Percentiles rank a stretch among this genome's conserved stretches.
Evolutionary conservation across 2,113 vertebrate genomes (phyloP).

Genomic region (Xiphorhynchus elegans): DNA sequence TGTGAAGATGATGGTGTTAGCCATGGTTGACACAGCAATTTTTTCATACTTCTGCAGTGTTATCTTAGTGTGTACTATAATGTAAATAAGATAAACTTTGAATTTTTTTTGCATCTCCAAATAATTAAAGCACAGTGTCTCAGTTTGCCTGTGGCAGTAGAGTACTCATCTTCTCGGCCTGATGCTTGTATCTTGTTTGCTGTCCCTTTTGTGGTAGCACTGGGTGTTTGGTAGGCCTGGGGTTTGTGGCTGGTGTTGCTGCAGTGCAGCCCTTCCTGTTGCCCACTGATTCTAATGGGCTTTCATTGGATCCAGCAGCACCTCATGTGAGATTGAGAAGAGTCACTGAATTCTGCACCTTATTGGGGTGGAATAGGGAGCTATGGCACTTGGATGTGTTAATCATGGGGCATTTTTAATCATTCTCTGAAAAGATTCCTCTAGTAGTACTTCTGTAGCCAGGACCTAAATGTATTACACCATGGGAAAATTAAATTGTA

Average conservation of each 20-base stretch:
- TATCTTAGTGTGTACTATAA: background rate
- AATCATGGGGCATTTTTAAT: background rate
- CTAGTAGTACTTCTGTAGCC: background rate
- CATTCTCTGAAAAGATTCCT: background rate
- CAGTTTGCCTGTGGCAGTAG: background rate
- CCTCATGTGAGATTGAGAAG: background rate
- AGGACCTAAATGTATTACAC: background rate
- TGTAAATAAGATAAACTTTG: background rate
- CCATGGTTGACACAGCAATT: fast-evolving
- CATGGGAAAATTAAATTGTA: background rate
- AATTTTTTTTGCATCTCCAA: background rate
- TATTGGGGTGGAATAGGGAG: background rate
- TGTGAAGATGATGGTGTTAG: background rate
- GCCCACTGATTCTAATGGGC: background rate
- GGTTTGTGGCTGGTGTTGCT: background rate
- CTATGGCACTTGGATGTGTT: background rate
- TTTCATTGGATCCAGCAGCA: background rate
- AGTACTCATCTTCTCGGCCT: fast-evolving
- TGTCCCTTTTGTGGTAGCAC: background rate
- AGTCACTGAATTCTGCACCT: background rate
- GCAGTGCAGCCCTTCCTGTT: background rate
- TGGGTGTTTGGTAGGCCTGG: background rate
- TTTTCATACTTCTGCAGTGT: background rate
- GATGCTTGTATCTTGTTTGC: background rate
- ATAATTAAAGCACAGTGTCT: background rate